These are phyloP conservation scores for Onychomys leucogaster DNA, from an alignment of 2,797 vertebrate genomes.

Conservation along the genomic window DNA sequence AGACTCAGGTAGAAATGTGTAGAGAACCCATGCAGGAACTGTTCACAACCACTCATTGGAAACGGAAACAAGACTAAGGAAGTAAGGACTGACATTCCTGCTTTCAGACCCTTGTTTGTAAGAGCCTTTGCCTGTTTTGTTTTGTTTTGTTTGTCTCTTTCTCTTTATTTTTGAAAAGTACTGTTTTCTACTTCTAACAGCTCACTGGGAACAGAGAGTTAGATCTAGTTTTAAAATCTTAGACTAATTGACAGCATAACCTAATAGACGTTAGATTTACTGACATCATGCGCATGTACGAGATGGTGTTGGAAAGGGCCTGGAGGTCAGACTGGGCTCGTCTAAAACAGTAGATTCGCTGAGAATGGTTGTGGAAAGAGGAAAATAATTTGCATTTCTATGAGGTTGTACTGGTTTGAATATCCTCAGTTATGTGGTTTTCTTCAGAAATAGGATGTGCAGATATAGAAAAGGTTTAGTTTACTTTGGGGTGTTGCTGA, in stretches of 20 bases:
- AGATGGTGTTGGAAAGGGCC: background rate
- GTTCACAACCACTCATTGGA: background rate
- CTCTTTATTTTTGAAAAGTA: background rate
- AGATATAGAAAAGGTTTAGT: background rate
- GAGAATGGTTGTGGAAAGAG: background rate
- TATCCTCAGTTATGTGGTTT: background rate
- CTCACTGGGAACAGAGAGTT: background rate
- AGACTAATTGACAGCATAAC: background rate
- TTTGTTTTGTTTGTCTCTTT: background rate
- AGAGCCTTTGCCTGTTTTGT: background rate
- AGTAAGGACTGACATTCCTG: background rate
- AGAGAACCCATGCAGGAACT: background rate
- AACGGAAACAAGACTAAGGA: background rate
- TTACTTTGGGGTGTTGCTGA: background rate
- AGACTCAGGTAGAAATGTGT: background rate
- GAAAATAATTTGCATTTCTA: background rate
- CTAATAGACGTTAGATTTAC: background rate
- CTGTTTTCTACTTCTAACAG: slow-evolving; percentile 1
- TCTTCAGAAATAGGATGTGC: background rate
- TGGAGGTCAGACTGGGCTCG: background rate
- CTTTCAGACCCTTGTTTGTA: background rate
- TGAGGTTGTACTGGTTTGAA: background rate
- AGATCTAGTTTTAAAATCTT: background rate
- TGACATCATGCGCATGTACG: background rate
- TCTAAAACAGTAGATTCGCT: background rate